Conservation (phyloP, 2,113 vertebrate species). For the Brevimyrus niger region DNA sequence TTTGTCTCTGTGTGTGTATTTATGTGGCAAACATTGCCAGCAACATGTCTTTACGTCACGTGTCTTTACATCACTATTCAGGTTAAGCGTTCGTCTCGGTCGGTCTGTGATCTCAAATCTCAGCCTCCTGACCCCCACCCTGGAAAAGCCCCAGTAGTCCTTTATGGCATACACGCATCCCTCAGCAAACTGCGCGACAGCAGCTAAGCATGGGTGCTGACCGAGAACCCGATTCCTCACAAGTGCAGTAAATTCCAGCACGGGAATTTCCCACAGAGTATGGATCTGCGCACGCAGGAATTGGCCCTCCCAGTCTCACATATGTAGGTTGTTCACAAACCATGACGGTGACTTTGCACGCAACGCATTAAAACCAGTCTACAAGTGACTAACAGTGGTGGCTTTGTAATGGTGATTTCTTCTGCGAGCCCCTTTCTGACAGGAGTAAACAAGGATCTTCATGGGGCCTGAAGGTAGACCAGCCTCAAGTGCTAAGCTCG, state of each 20-base stretch:
- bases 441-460: background rate
- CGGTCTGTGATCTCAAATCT: background rate
- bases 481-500: background rate
- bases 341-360: background rate
- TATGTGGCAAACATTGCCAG: background rate
- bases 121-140: background rate
- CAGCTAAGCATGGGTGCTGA: background rate
- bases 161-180: background rate
- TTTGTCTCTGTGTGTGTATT: background rate
- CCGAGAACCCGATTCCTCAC: background rate
- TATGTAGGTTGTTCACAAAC: background rate
- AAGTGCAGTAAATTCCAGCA: background rate
- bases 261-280: background rate
- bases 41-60: background rate
- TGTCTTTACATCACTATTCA: background rate
- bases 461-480: background rate
- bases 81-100: background rate
- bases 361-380: background rate
- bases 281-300: background rate
- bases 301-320: background rate
- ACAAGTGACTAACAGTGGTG: background rate
- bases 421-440: background rate
- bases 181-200: background rate
- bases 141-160: background rate
- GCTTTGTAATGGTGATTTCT: background rate